Base-by-base conservation (phyloP, 2,797 vertebrate genomes). In the Tenualosa ilisha region DNA sequence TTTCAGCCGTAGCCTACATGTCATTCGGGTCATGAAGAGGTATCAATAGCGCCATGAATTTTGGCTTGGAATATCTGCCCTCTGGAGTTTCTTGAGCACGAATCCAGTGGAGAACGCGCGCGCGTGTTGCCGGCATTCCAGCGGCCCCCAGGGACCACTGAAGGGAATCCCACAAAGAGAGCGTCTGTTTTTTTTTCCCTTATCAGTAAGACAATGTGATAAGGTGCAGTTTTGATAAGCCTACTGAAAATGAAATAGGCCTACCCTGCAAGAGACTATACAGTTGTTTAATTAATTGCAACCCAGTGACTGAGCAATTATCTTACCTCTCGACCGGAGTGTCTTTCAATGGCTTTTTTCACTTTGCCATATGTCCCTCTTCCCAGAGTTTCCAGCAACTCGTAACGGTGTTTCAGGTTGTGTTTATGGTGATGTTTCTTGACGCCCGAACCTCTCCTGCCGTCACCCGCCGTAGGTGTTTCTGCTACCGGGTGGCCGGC, bases 401-500 rank as follows among this genome's bases (percentile, higher is more conserved):
- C 98, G 86, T 99, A 99, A 91, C 98, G 97, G 92, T 99, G 98
- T 90, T 99, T 99, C 92, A 99, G 96, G 95, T 99, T 99, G 92
- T 99, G 98, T 89, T 99, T 99, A 95, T 99, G 98, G 89, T 98
- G 97, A 92, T 99, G 98, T 86, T 98, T 96, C 95, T 98, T 99
- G 92, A 97, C 98, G 26, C 97, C 97, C 1, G 96, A 96, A 91
- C 94, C 94, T 88, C 96, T 96, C 90, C 93, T 94, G 87, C 94
- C 93, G 81, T 94, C 94, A 1, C 91, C 56, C 83, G 90, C 63
- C 3, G 90, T 84, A 26, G 90, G 91, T 81, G 89, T 85, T 54
- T 90, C 94, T 3, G 91, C 91, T 31, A 91, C 87, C 7, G 93
- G 88, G 86, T 9, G 84, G 46, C 89, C 85, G 88, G 87, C 85